Conservation (phyloP, 2,797 vertebrate genomes). For the Alectoris magna region DNA sequence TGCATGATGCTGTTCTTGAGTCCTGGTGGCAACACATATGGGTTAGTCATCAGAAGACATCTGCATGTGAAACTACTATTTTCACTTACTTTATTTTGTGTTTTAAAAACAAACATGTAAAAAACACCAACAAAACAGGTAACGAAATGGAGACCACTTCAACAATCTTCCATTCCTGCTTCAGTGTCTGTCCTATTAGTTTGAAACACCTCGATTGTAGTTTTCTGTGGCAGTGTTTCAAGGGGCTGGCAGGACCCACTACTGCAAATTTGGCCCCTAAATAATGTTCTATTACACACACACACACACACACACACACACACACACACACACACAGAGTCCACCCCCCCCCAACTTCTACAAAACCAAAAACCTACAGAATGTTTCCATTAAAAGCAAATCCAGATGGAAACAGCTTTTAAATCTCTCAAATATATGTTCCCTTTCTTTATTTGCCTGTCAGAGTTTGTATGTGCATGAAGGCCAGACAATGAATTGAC, state of each 20-base stretch:
- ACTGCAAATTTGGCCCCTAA: slow-evolving; percentile 36
- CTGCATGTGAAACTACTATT: not conserved
- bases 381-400: slow-evolving; percentile 66
- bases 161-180: not conserved
- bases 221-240: not conserved
- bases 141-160: not conserved
- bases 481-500: slow-evolving; percentile 51
- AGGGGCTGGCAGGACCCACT: slow-evolving; percentile 25
- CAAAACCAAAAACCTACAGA: slow-evolving; percentile 46
- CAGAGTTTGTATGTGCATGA: slow-evolving; percentile 3
- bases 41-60: not conserved
- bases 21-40: not conserved
- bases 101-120: not conserved
- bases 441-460: slow-evolving; percentile 61
- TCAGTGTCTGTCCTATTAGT: not conserved
- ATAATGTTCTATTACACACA: slow-evolving; percentile 22
- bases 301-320: no score
- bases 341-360: not conserved
- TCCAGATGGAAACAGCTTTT: slow-evolving; percentile 64
- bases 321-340: no score
- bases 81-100: not conserved
- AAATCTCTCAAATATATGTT: slow-evolving; percentile 56
- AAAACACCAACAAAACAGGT: not conserved
- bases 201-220: slow-evolving; percentile 5
- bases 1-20: not conserved